Evolutionary conservation across 1,140 invertebrate species (phyloP).

Genomic region (Tribolium castaneum): DNA sequence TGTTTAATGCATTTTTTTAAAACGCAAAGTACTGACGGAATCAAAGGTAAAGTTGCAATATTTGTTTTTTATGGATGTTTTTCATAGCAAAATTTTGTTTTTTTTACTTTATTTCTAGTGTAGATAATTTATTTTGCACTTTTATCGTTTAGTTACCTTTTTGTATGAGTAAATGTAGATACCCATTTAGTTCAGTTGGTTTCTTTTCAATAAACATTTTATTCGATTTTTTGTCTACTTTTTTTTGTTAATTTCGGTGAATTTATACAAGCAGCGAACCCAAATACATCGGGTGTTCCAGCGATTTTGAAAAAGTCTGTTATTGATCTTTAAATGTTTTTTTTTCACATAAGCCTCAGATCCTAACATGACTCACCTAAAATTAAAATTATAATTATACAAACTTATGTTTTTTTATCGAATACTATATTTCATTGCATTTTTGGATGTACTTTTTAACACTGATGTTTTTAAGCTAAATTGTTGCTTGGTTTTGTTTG

Average conservation of each 20-base stretch:
- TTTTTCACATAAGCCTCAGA: too few relatives aligned
- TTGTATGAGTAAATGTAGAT: slow-evolving; percentile 49
- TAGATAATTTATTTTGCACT: slow-evolving; percentile 55
- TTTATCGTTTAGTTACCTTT: slow-evolving; percentile 57
- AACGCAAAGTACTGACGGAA: slow-evolving; percentile 50
- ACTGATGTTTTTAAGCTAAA: too few relatives aligned
- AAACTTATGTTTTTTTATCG: too few relatives aligned
- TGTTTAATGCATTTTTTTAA: slow-evolving; percentile 32
- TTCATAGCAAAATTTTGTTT: slow-evolving; percentile 44
- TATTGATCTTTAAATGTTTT: too few relatives aligned
- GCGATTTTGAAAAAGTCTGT: too few relatives aligned
- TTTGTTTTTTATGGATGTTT: slow-evolving; percentile 21
- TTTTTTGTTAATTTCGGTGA: slow-evolving; percentile 4
- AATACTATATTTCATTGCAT: too few relatives aligned
- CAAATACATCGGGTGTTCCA: too few relatives aligned
- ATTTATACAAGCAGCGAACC: too few relatives aligned
- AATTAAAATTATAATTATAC: too few relatives aligned
- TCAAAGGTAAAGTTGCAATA: slow-evolving; percentile 55
- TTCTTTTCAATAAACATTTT: slow-evolving; percentile 46
- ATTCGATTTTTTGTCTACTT: slow-evolving; percentile 29
- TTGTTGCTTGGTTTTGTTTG: too few relatives aligned
- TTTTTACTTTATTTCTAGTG: slow-evolving; percentile 45
- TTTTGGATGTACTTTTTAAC: too few relatives aligned
- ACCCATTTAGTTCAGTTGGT: slow-evolving; percentile 47
- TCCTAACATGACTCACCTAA: too few relatives aligned